phyloP scores from a whole-genome alignment of 2,797 vertebrate species.

The Spinus olivaceus region DNA sequence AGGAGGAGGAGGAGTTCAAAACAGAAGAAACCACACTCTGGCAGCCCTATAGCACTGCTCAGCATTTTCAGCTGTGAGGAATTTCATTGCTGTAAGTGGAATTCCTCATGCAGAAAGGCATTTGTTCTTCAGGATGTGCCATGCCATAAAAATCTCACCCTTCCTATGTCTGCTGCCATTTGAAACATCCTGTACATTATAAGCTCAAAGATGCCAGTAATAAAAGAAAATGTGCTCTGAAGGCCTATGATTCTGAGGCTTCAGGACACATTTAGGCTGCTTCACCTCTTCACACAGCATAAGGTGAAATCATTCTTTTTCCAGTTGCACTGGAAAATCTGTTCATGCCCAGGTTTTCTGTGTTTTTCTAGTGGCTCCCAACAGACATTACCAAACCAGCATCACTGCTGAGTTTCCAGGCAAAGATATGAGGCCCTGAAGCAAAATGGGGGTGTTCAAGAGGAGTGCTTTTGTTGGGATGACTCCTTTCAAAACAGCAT shows the following conservation, averaged over 20 bases:
- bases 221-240: background rate
- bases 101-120: background rate
- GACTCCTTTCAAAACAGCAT: background rate
- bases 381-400: background rate
- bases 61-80: background rate
- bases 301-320: slow-evolving; percentile 55
- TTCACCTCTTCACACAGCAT: background rate
- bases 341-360: background rate
- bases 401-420: slow-evolving; percentile 20
- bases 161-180: background rate
- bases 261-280: background rate
- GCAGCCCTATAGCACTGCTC: background rate
- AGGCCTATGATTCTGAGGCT: background rate
- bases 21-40: background rate
- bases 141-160: background rate
- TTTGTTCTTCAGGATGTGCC: background rate
- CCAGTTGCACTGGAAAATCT: slow-evolving; percentile 43
- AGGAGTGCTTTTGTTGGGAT: background rate
- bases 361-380: slow-evolving; percentile 37
- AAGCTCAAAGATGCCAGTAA: background rate
- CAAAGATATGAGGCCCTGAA: background rate
- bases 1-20: slow-evolving; percentile 1
- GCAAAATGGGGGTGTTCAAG: background rate
- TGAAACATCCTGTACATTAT: background rate
- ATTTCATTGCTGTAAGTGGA: background rate